phyloP scores from a whole-genome alignment of 2,797 vertebrate genomes.

The Choloepus didactylus region DNA sequence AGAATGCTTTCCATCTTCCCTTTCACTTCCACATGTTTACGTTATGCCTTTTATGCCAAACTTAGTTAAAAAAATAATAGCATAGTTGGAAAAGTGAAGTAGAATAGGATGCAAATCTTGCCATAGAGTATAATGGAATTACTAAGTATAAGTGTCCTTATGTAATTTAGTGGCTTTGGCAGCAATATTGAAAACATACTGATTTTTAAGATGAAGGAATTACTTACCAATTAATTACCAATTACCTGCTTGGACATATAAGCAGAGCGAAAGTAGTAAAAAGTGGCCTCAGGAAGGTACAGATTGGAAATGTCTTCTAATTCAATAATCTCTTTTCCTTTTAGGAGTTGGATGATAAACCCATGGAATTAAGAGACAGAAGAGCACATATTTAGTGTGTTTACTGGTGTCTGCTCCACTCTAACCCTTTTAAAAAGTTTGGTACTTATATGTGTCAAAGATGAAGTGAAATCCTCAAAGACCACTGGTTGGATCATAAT shows the following conservation, averaged over 20 bases:
- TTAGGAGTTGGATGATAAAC: not conserved
- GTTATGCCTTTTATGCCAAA: not conserved
- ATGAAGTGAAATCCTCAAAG: not conserved
- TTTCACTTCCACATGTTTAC: not conserved
- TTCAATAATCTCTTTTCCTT: not conserved
- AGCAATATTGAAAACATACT: not conserved
- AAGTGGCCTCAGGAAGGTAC: not conserved
- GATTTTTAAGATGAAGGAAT: not conserved
- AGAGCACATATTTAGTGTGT: not conserved
- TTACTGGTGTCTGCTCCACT: not conserved
- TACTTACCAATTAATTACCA: not conserved
- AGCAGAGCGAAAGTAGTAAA: not conserved
- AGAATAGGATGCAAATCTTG: not conserved
- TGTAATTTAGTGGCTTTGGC: not conserved
- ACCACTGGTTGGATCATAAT: not conserved
- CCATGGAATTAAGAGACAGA: not conserved
- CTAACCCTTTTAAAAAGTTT: not conserved
- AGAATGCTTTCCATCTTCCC: not conserved
- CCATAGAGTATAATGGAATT: not conserved
- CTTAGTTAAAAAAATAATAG: not conserved
- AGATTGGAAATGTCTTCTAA: not conserved
- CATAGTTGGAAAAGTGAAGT: not conserved
- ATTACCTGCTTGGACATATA: not conserved
- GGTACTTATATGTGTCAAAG: not conserved
- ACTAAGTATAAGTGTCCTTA: not conserved